Conservation (phyloP, 2,113 vertebrate species). For the Struthio camelus region DNA sequence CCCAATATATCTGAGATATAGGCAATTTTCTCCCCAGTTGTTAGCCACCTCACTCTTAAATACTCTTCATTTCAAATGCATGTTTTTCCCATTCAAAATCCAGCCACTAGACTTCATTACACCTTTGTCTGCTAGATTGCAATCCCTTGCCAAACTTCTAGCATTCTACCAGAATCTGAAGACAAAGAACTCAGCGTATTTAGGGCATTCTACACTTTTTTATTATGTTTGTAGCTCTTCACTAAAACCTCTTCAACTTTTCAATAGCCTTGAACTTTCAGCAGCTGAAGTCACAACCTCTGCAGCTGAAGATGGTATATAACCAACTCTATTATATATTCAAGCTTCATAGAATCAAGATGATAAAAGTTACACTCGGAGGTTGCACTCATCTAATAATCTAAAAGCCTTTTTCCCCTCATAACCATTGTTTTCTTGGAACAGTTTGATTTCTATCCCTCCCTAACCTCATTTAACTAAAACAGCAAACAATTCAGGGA, state of each 20-base stretch:
- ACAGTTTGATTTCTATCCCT: background rate
- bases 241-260: background rate
- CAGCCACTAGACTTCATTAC: background rate
- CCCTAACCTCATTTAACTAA: background rate
- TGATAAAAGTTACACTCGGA: rapidly evolving
- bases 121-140: rapidly evolving
- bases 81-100: background rate
- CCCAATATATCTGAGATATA: background rate
- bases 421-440: background rate
- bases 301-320: rapidly evolving
- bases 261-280: background rate
- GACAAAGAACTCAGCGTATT: background rate
- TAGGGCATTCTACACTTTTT: rapidly evolving
- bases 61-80: background rate
- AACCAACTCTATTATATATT: rapidly evolving
- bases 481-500: rapidly evolving
- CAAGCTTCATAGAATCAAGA: background rate
- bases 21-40: background rate
- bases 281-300: background rate
- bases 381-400: too few relatives aligned
- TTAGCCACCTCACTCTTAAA: background rate
- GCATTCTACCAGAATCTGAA: background rate
- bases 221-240: background rate
- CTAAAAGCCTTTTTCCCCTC: background rate
- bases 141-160: background rate